Conservation (phyloP, 2,113 vertebrate species). For the Tapirus terrestris region DNA sequence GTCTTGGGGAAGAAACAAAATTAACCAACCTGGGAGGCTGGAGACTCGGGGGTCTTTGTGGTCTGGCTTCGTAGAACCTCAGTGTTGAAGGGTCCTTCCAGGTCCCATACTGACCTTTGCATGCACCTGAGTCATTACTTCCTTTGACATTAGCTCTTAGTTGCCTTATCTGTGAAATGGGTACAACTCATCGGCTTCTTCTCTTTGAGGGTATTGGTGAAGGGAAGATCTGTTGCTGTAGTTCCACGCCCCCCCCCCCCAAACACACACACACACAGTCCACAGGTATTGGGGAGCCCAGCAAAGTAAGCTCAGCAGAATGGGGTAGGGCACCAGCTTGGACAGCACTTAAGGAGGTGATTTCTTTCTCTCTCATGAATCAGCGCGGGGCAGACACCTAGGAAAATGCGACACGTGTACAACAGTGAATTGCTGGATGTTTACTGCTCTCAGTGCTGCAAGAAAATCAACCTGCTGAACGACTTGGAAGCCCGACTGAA, state of each 20-base stretch:
- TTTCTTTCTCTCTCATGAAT: conserved; percentile 68
- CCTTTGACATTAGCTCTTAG: not conserved
- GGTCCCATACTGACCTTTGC: not conserved
- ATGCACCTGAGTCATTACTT: not conserved
- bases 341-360: not conserved
- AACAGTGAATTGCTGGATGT: conserved; percentile 92
- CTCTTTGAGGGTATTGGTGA: not conserved
- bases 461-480: conserved; percentile 96
- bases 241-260: not conserved
- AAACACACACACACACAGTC: not conserved
- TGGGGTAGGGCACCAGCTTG: not conserved
- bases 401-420: conserved; percentile 91
- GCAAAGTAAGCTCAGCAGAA: not conserved
- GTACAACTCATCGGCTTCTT: not conserved
- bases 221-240: not conserved
- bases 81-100: not conserved
- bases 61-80: not conserved
- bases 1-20: not conserved
- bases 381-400: conserved; percentile 96
- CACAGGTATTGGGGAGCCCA: not conserved
- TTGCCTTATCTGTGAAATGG: conserved; percentile 3
- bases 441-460: conserved; percentile 98
- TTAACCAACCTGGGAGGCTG: not conserved
- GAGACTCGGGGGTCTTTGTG: not conserved
- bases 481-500: conserved; percentile 97